These are phyloP conservation scores for Emys orbicularis DNA, from an alignment of 2,797 vertebrate species.

Conservation along the genomic window DNA sequence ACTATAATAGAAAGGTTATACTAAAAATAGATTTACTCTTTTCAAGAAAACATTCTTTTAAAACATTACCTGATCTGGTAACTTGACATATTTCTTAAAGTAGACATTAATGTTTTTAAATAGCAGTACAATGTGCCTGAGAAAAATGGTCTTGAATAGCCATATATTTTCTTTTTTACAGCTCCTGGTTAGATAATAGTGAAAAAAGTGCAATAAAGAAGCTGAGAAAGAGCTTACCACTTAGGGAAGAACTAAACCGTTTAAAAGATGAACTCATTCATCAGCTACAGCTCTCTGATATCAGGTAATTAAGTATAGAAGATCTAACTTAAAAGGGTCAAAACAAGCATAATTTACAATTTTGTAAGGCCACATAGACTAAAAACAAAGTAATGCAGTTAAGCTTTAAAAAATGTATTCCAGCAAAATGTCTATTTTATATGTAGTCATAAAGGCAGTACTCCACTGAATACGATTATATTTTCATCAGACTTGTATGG, in stretches of 20 bases:
- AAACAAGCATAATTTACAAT: neutral
- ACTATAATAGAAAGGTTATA: neutral
- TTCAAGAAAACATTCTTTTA: neutral
- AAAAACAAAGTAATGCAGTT: neutral
- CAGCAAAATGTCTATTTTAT: neutral
- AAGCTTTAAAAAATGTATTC: slow-evolving; percentile 9
- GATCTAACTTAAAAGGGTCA: neutral
- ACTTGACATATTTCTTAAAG: neutral
- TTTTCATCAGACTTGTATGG: neutral
- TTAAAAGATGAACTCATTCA: slow-evolving; percentile 88
- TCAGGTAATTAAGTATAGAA: slow-evolving; percentile 85
- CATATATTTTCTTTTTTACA: slow-evolving; percentile 67
- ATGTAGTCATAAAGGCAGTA: neutral
- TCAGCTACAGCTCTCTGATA: slow-evolving; percentile 88
- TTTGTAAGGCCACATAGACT: neutral
- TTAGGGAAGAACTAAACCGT: slow-evolving; percentile 89
- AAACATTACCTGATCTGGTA: neutral
- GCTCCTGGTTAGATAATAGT: slow-evolving; percentile 92
- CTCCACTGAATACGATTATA: neutral
- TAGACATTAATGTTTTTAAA: neutral
- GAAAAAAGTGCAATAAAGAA: slow-evolving; percentile 87
- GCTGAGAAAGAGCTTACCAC: slow-evolving; percentile 88
- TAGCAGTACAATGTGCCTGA: neutral
- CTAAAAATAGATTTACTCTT: neutral
- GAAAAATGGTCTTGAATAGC: neutral